Percentiles rank a stretch among this genome's conserved stretches.
phyloP scores from a whole-genome alignment of 2,797 vertebrate genomes.

The Antrozous pallidus region DNA sequence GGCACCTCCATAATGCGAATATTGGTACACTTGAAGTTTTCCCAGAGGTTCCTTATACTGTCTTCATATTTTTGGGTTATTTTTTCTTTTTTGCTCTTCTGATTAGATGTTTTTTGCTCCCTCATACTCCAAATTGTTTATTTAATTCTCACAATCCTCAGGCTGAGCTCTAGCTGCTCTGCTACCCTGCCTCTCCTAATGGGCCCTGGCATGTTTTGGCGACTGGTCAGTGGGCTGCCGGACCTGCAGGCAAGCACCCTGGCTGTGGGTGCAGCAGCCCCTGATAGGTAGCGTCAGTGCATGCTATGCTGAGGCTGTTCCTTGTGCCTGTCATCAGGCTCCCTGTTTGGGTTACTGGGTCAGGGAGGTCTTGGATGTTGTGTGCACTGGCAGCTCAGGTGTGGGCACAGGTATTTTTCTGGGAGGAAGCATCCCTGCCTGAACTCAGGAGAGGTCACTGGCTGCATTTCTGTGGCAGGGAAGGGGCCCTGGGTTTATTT shows the following conservation, averaged over 20 bases:
- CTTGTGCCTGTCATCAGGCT: background rate
- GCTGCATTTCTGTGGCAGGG: background rate
- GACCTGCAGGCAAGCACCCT: background rate
- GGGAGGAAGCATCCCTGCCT: background rate
- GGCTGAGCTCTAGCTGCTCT: background rate
- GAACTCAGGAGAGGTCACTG: background rate
- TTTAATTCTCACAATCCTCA: background rate
- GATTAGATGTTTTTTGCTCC: too few relatives aligned
- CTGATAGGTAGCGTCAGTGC: background rate
- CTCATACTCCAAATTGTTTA: too few relatives aligned
- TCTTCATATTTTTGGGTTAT: too few relatives aligned
- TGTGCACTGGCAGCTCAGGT: background rate
- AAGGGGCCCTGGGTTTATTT: background rate
- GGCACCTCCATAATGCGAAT: too few relatives aligned
- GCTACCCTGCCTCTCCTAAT: background rate
- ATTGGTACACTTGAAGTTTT: too few relatives aligned
- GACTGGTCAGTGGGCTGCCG: background rate
- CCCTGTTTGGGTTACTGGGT: background rate
- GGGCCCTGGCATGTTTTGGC: background rate
- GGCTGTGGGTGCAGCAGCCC: background rate
- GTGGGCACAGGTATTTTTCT: constrained; percentile 4
- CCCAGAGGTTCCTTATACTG: too few relatives aligned
- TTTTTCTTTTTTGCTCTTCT: too few relatives aligned
- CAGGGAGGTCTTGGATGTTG: background rate
- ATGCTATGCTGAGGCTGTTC: background rate